Evolutionary conservation across 2,113 vertebrate species (phyloP).

Genomic region (Brachirus orientalis): DNA sequence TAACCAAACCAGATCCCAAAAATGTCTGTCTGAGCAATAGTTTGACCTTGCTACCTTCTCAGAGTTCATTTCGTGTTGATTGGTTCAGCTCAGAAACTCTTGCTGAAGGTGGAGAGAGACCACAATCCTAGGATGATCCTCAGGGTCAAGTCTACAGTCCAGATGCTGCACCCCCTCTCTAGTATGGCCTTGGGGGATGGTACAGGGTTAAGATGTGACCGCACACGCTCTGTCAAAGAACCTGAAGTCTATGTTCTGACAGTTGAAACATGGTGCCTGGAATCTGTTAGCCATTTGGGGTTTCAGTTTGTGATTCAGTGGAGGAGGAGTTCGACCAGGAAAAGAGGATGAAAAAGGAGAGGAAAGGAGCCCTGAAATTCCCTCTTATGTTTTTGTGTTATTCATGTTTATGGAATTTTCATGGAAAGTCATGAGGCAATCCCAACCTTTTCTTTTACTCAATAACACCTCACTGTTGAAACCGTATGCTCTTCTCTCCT

Average conservation of each 20-base stretch:
- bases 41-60: slow-evolving; percentile 50
- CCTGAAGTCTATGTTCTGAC: slow-evolving; percentile 58
- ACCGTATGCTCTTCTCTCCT: slow-evolving; percentile 17
- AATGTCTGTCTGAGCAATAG: slow-evolving; percentile 50
- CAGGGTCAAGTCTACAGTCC: slow-evolving; percentile 36
- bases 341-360: slow-evolving; percentile 37
- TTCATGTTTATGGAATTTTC: slow-evolving; percentile 45
- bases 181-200: slow-evolving; percentile 49
- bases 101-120: slow-evolving; percentile 27
- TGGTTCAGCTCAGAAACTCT: slow-evolving; percentile 10
- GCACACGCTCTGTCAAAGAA: slow-evolving; percentile 67
- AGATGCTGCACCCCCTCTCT: slow-evolving; percentile 23
- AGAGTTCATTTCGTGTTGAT: slow-evolving; percentile 39
- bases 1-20: slow-evolving; percentile 56
- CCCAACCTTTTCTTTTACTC: slow-evolving; percentile 14
- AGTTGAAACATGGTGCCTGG: slow-evolving; percentile 64
- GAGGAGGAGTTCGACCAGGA: slow-evolving; percentile 51
- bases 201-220: slow-evolving; percentile 56
- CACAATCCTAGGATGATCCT: slow-evolving; percentile 35
- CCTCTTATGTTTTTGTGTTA: slow-evolving; percentile 19
- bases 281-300: slow-evolving; percentile 77
- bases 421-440: slow-evolving; percentile 30
- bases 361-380: slow-evolving; percentile 52
- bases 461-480: slow-evolving; percentile 28
- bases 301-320: slow-evolving; percentile 59